Conservation (phyloP, 2,797 vertebrate genomes). For the Platalea minor region DNA sequence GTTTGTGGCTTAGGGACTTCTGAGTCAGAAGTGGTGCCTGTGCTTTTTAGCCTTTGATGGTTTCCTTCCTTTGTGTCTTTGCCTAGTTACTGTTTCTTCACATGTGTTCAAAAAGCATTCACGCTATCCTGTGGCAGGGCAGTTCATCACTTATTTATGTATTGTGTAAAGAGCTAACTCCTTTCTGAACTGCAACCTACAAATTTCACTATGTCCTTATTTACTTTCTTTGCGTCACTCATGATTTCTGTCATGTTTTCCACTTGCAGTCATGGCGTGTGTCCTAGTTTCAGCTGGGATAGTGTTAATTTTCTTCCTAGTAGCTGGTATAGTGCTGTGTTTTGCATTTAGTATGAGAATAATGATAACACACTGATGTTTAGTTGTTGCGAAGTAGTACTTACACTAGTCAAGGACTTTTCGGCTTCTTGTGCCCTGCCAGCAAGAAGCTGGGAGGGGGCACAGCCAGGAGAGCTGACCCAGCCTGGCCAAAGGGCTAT, state of each 20-base stretch:
- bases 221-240: background rate
- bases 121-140: rapidly evolving
- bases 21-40: background rate
- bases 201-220: background rate
- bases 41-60: background rate
- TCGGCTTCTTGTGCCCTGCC: no score
- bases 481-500: no score
- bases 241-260: background rate
- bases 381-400: no score
- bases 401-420: no score
- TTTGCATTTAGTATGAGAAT: no score
- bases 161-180: background rate
- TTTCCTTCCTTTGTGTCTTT: background rate
- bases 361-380: no score
- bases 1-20: background rate
- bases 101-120: background rate
- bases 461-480: no score
- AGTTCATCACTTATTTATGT: background rate
- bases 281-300: no score
- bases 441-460: no score
- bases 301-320: no score
- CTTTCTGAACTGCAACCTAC: background rate
- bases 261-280: background rate
- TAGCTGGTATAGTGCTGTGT: no score
- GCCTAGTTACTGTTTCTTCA: background rate